Evolutionary conservation across 2,888 invertebrate genomes (phyloP).

Genomic region (Spicauda simplicius): DNA sequence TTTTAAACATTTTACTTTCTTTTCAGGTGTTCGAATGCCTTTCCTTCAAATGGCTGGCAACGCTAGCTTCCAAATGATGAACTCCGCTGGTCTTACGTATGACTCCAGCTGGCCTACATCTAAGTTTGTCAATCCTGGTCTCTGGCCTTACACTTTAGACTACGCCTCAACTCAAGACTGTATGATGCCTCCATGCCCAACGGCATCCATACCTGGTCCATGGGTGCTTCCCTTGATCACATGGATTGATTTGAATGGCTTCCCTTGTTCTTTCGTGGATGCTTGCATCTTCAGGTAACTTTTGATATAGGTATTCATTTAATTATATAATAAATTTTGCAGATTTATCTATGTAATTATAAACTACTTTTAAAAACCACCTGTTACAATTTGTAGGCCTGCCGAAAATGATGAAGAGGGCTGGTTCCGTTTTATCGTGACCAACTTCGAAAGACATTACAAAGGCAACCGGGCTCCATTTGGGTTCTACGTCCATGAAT

Average conservation of each 20-base stretch:
- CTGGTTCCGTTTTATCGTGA: slow-evolving; percentile 83
- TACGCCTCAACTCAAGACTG: slow-evolving; percentile 84
- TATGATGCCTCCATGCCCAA: slow-evolving; percentile 82
- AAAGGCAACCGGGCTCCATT: slow-evolving; percentile 87
- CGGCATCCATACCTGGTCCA: slow-evolving; percentile 81
- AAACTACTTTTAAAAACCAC: not conserved
- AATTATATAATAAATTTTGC: no score
- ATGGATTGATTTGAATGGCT: slow-evolving; percentile 71
- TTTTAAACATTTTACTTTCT: slow-evolving; percentile 25
- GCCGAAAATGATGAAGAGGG: slow-evolving; percentile 64
- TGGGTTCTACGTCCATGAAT: slow-evolving; percentile 88
- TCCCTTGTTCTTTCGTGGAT: slow-evolving; percentile 85
- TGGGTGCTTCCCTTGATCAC: slow-evolving; percentile 89
- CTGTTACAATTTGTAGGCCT: slow-evolving; percentile 50
- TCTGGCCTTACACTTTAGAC: slow-evolving; percentile 90
- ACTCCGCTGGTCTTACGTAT: slow-evolving; percentile 78
- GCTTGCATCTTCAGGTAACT: slow-evolving; percentile 79
- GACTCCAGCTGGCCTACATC: slow-evolving; percentile 87
- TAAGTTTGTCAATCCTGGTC: slow-evolving; percentile 62
- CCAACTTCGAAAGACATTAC: slow-evolving; percentile 88
- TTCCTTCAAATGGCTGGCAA: slow-evolving; percentile 85
- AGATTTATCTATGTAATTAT: no score
- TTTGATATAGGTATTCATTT: not conserved
- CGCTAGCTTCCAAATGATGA: slow-evolving; percentile 82
- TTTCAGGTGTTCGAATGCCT: slow-evolving; percentile 79